Base-by-base conservation (phyloP, 2,888 invertebrate genomes). In the Abrostola triplasia region DNA sequence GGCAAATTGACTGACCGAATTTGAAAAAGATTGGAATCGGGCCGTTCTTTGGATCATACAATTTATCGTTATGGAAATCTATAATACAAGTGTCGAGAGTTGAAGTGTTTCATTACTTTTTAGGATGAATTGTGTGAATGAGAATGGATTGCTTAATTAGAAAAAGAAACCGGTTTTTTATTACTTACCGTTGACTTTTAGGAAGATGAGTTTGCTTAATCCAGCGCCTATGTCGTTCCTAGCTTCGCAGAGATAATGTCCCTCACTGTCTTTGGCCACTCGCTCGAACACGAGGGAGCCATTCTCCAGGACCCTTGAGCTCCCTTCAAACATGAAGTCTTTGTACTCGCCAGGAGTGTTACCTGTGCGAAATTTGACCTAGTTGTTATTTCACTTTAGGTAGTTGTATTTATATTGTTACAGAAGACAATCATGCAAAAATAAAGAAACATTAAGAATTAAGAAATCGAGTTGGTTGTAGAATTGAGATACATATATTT, bases 201-300 rank as follows among this genome's bases (percentile, higher is more conserved):
- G 93, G 88, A 97, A 97, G 80, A 98, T 97, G 59, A 98, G 97
- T 93, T 98, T 98, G 95, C 98, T 98, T 64, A 98, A 96, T 10
- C 98, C 98, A 12, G 97, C 97, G 0, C 98, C 98, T 73, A 99
- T 98, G 77, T 97, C 97, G 88, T 99, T 99, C 83, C 97, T 97
- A n/a, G 98, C 98, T 86, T 98, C 98, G 90, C 99, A 99, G 58
- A 98, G 95, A 89, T 98, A 98, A 89, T 98, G 97, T 0, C 98
- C 98, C 91, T 98, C 98, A 87, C 97, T 97, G 84, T 97, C 97
- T 91, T 98, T 98, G 79, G 96, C 97, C 56, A 98, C 97, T 85
- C 97, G 96, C 81, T 96, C 96, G 89, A 98, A 98, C 72, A 97
- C 96, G 73, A 98, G 95, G 10, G 98, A 97, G 36, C 98, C 98